A percentile compares a stretch with the other conserved stretches of the same genome.
phyloP scores from a whole-genome alignment of 1,140 invertebrate species.

The Heliconius eleuchia region DNA sequence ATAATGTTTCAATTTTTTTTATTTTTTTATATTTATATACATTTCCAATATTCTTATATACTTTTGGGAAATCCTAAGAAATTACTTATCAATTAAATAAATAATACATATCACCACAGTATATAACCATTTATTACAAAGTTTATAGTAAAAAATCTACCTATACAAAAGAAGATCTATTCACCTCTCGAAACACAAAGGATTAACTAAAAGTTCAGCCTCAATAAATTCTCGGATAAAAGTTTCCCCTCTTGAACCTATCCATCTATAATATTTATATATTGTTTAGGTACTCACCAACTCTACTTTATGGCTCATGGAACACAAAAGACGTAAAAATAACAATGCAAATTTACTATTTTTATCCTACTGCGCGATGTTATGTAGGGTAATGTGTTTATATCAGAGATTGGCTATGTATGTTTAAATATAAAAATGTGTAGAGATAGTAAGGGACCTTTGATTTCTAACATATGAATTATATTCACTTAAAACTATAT shows the following conservation, averaged over 20 bases:
- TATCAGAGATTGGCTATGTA: too few relatives aligned
- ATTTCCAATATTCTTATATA: too few relatives aligned
- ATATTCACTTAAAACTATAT: too few relatives aligned
- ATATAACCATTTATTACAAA: background rate
- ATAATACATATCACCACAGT: background rate
- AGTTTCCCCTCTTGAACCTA: background rate
- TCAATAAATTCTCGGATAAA: background rate
- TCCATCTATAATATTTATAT: background rate
- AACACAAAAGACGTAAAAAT: background rate
- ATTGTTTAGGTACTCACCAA: background rate
- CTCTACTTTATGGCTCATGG: background rate
- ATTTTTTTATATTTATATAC: too few relatives aligned
- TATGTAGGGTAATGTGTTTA: too few relatives aligned
- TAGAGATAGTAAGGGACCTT: too few relatives aligned
- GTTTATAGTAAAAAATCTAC: background rate
- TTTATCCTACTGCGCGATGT: too few relatives aligned
- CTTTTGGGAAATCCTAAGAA: too few relatives aligned
- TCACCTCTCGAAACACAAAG: background rate
- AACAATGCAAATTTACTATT: background rate
- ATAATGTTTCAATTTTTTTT: too few relatives aligned
- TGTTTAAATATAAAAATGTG: too few relatives aligned
- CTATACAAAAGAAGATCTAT: background rate
- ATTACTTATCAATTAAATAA: too few relatives aligned
- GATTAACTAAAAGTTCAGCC: constrained; percentile 2
- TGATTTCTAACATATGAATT: too few relatives aligned